Evolutionary conservation across 1,140 invertebrate genomes (phyloP).

Genomic region (Neoseiulus cucumeris): DNA sequence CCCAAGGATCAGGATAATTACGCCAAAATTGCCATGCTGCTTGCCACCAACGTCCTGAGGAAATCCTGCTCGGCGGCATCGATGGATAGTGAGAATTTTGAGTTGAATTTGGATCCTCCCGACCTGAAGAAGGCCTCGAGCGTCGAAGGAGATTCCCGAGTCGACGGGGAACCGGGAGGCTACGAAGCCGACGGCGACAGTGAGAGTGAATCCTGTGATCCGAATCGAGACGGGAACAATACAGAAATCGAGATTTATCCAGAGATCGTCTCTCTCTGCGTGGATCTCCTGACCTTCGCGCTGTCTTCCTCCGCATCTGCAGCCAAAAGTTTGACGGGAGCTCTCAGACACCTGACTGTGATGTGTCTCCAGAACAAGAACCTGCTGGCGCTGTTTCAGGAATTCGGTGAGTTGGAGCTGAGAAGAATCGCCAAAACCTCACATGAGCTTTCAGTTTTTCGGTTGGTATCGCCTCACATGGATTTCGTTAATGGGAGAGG

Average conservation of each 20-base stretch:
- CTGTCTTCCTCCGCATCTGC: not conserved
- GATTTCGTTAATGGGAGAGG: too few species aligned
- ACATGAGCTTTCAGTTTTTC: not conserved
- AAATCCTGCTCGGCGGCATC: not conserved
- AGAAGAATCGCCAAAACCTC: not conserved
- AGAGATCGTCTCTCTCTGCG: not conserved
- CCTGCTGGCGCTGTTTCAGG: not conserved
- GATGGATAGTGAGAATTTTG: not conserved
- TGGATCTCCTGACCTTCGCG: not conserved
- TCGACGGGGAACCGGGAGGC: not conserved
- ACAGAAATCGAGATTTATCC: not conserved
- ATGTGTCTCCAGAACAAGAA: not conserved
- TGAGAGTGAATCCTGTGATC: not conserved
- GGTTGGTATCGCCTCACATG: too few species aligned
- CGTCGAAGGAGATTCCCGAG: too few species aligned
- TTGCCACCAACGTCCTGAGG: not conserved
- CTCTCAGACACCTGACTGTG: not conserved
- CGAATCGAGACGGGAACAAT: not conserved
- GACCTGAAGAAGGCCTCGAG: not conserved
- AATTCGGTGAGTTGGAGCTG: not conserved
- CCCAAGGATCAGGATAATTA: not conserved
- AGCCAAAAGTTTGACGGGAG: not conserved
- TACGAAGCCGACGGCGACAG: conserved; percentile 2
- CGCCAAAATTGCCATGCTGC: not conserved
- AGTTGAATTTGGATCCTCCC: not conserved